Evolutionary conservation across 2,797 vertebrate species (phyloP).

Genomic region (Hydrocynus forskahlii): DNA sequence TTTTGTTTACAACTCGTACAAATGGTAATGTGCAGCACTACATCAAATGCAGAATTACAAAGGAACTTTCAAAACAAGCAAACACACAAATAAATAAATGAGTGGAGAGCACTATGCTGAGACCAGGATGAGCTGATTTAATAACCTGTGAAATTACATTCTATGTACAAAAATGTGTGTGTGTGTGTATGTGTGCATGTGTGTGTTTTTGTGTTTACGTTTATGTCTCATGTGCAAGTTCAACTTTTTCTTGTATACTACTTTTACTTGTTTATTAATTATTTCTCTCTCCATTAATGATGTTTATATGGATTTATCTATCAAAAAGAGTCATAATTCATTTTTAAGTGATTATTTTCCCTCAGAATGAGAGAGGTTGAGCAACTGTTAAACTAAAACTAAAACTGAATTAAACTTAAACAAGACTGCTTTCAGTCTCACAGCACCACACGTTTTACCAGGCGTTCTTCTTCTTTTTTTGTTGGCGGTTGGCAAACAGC

Average conservation of each 20-base stretch:
- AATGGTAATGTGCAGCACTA: constrained; percentile 10
- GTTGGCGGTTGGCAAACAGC: no score
- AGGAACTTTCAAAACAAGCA: constrained; percentile 48
- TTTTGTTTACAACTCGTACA: neutral
- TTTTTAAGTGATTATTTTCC: neutral
- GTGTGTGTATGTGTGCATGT: neutral
- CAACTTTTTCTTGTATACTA: no score
- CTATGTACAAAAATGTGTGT: constrained; percentile 55
- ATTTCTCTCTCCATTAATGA: neutral
- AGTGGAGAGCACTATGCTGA: constrained; percentile 64
- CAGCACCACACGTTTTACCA: no score
- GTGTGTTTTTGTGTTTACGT: no score
- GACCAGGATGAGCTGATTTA: constrained; percentile 64
- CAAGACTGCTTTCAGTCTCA: no score
- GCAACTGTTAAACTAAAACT: no score
- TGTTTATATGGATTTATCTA: neutral
- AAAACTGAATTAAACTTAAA: no score
- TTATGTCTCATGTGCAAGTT: no score
- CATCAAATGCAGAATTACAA: constrained; percentile 52
- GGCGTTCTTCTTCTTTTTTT: no score
- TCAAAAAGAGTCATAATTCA: neutral
- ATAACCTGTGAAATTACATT: constrained; percentile 72
- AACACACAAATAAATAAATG: constrained; percentile 64
- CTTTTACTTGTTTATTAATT: no score
- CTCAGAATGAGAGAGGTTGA: neutral